These are phyloP conservation scores for Prunella strophiata DNA, from an alignment of 2,797 vertebrate genomes.

Conservation along the genomic window DNA sequence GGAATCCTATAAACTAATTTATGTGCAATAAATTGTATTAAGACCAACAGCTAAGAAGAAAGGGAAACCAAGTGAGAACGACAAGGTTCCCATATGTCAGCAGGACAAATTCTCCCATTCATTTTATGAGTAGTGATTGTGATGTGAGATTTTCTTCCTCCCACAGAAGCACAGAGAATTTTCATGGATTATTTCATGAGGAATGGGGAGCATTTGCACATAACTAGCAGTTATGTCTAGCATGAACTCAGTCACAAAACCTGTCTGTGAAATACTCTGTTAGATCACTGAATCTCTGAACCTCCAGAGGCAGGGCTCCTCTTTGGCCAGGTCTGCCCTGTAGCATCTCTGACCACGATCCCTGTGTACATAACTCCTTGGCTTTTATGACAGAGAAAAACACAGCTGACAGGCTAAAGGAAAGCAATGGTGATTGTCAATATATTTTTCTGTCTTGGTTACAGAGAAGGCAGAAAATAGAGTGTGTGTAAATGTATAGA, in stretches of 20 bases:
- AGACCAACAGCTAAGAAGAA: neutral
- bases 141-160: neutral
- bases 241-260: neutral
- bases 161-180: neutral
- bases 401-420: neutral
- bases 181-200: neutral
- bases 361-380: neutral
- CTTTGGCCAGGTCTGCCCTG: neutral
- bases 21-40: neutral
- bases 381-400: neutral
- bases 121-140: neutral
- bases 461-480: neutral
- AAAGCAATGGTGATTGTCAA: neutral
- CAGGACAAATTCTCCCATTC: neutral
- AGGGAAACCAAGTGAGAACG: neutral
- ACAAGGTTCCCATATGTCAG: neutral
- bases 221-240: neutral
- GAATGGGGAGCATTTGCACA: neutral
- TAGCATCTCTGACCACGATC: neutral
- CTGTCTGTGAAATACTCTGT: neutral
- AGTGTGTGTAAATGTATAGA: neutral
- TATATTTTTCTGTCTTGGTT: neutral
- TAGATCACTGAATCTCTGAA: neutral
- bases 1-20: neutral
- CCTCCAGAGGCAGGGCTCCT: neutral